Evolutionary conservation across 2,113 vertebrate genomes (phyloP).

Genomic region (Bujurquina vittata): DNA sequence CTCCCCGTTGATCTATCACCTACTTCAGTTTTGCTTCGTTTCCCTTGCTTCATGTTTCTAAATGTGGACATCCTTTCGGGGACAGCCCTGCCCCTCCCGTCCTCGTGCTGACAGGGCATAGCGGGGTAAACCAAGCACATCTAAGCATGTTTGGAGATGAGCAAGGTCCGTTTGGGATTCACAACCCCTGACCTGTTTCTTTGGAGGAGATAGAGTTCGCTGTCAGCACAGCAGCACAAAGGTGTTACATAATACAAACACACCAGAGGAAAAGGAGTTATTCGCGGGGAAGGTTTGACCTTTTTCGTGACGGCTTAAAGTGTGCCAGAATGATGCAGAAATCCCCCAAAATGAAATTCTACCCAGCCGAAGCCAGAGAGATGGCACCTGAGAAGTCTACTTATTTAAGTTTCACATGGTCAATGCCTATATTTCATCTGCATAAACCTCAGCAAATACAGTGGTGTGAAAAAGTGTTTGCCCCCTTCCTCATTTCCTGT

Average conservation of each 20-base stretch:
- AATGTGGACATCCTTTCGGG: not conserved
- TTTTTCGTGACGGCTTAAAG: not conserved
- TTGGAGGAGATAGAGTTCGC: not conserved
- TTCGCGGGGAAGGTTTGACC: not conserved
- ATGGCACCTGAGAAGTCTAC: not conserved
- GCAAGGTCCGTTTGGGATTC: not conserved
- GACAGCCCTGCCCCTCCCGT: not conserved
- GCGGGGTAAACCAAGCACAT: not conserved
- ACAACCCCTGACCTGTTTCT: not conserved
- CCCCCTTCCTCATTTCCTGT: too few species aligned
- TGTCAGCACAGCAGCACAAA: not conserved
- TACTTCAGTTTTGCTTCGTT: not conserved
- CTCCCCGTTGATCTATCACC: not conserved
- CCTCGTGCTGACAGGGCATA: not conserved
- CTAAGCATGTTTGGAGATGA: not conserved
- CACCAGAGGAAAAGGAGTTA: not conserved
- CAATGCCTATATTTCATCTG: not conserved
- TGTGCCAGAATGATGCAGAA: not conserved
- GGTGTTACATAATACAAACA: not conserved
- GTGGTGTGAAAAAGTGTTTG: too few species aligned
- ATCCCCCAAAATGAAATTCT: not conserved
- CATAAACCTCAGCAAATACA: too few species aligned
- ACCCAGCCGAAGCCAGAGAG: rapidly evolving
- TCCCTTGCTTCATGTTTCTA: not conserved
- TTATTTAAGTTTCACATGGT: not conserved